Evolutionary conservation across 2,113 vertebrate genomes (phyloP).

Genomic region (western clawed frog (Xenopus tropicalis)): DNA sequence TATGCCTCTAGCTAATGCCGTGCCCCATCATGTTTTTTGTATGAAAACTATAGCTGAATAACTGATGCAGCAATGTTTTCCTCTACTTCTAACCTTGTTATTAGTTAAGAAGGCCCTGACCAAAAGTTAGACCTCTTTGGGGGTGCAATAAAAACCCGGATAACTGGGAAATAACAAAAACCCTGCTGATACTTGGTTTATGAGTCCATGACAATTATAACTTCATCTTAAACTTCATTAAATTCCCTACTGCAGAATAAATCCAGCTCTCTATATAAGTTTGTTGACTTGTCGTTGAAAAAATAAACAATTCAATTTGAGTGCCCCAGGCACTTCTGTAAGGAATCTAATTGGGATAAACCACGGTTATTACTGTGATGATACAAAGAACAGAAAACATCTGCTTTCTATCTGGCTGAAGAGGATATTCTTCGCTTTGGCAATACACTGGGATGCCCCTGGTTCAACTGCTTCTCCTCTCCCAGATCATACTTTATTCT

Average conservation of each 20-base stretch:
- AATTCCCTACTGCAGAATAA: background rate
- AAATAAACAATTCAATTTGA: background rate
- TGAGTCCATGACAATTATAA: too few species aligned
- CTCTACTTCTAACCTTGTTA: background rate
- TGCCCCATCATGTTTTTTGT: too few species aligned
- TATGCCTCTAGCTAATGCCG: too few species aligned
- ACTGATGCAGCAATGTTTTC: background rate
- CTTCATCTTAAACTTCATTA: background rate
- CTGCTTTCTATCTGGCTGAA: slow-evolving; percentile 13
- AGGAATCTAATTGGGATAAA: background rate
- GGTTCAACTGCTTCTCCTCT: background rate
- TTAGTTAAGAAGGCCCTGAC: too few species aligned
- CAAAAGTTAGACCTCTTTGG: background rate
- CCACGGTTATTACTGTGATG: slow-evolving; percentile 5
- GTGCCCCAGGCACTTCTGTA: background rate
- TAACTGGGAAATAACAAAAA: background rate
- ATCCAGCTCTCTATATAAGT: background rate
- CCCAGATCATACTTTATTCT: background rate
- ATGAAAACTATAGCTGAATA: background rate
- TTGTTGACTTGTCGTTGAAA: background rate
- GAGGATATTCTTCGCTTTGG: slow-evolving; percentile 20
- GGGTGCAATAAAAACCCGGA: background rate
- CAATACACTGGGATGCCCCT: slow-evolving; percentile 2
- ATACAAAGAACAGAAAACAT: slow-evolving; percentile 27
- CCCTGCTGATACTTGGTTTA: too few species aligned